Evolutionary conservation across 2,113 vertebrate genomes (phyloP).

Genomic region (Trinectes maculatus): DNA sequence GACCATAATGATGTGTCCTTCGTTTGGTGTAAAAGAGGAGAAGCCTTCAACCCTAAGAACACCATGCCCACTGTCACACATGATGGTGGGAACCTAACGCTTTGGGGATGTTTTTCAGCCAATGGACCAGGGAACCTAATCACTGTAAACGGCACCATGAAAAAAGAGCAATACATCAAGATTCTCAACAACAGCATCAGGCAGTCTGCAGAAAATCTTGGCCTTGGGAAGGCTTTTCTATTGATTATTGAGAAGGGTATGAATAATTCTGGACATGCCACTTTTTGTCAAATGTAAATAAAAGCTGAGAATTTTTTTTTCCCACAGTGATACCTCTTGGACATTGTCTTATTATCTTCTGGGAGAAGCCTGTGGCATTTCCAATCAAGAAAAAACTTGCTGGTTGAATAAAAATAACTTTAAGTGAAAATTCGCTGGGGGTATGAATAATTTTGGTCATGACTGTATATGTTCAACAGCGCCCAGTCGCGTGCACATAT

Average conservation of each 20-base stretch:
- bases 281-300: not conserved
- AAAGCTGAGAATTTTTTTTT: too few relatives aligned
- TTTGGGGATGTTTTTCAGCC: conserved; percentile 2
- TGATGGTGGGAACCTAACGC: conserved; percentile 1
- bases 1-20: not conserved
- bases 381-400: too few relatives aligned
- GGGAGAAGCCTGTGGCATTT: too few relatives aligned
- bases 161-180: conserved; percentile 12
- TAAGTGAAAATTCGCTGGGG: too few relatives aligned
- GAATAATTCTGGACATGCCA: too few relatives aligned
- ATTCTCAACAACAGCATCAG: conserved; percentile 6
- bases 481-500: too few relatives aligned
- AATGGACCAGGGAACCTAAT: conserved; percentile 6
- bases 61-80: conserved; percentile 6
- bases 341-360: too few relatives aligned
- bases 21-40: not conserved
- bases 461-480: too few relatives aligned
- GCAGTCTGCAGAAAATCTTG: conserved; percentile 6
- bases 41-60: conserved; percentile 1
- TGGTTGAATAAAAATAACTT: too few relatives aligned
- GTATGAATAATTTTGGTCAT: too few relatives aligned
- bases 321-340: too few relatives aligned
- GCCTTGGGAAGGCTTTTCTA: not conserved
- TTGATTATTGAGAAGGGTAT: too few relatives aligned
- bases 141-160: conserved; percentile 13